A percentile compares a stretch with the other conserved stretches of the same genome.
These are phyloP conservation scores for Coleophora deauratella DNA, from an alignment of 2,888 invertebrate species.

Conservation along the genomic window DNA sequence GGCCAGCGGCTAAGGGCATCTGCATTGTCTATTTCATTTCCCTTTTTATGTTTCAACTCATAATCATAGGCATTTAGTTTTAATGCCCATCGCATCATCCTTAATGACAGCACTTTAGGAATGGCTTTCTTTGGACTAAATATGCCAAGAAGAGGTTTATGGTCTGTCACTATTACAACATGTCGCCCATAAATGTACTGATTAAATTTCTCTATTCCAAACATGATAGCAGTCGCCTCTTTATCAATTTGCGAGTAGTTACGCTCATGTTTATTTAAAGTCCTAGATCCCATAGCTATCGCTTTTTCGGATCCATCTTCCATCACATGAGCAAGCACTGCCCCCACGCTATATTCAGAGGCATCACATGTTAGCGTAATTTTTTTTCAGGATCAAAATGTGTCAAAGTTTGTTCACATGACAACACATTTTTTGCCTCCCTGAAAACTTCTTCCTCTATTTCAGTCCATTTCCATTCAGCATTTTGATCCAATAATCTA, in stretches of 20 bases:
- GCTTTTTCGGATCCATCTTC: constrained; percentile 5
- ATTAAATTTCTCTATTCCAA: not conserved
- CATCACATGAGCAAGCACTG: constrained; percentile 3
- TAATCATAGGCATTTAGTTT: constrained; percentile 2
- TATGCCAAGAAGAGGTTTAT: not conserved
- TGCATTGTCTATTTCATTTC: constrained; percentile 2
- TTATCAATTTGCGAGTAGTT: not conserved
- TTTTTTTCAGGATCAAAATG: not conserved
- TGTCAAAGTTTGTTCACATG: not conserved
- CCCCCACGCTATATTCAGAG: constrained; percentile 4
- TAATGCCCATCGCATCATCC: constrained; percentile 5
- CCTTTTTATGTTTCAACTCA: constrained; percentile 1
- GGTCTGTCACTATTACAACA: not conserved
- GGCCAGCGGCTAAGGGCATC: constrained; percentile 6
- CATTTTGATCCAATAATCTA: not conserved
- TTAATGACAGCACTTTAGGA: not conserved
- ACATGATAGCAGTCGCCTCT: not conserved
- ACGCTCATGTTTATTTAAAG: not conserved
- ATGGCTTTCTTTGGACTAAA: not conserved
- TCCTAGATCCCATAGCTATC: constrained; percentile 2
- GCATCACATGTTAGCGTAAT: constrained; percentile 2
- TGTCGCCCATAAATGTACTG: constrained; percentile 3
- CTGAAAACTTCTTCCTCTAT: not conserved
- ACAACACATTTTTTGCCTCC: not conserved
- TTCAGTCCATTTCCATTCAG: constrained; percentile 2